phyloP scores from a whole-genome alignment of 2,888 invertebrate genomes.

The Dexiosoma caninum region DNA sequence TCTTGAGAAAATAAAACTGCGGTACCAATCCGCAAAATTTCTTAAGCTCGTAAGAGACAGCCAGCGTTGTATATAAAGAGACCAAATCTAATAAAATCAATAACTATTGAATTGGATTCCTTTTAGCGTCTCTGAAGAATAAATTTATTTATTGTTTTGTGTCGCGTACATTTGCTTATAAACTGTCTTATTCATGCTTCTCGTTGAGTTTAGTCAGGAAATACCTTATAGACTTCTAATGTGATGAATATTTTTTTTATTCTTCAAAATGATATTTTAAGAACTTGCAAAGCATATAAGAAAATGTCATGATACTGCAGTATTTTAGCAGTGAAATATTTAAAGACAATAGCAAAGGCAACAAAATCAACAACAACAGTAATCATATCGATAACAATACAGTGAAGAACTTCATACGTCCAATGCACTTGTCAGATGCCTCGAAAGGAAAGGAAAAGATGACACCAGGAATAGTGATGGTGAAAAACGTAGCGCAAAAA shows the following conservation, averaged over 20 bases:
- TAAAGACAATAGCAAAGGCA: not conserved
- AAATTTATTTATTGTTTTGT: constrained; percentile 20
- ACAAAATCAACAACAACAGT: not conserved
- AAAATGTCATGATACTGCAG: not conserved
- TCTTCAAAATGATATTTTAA: not conserved
- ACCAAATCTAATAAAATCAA: constrained; percentile 16
- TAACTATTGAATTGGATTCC: not conserved
- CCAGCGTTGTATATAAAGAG: not conserved
- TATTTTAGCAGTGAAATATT: constrained; percentile 19
- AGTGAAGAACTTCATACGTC: constrained; percentile 6
- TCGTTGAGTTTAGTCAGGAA: not conserved
- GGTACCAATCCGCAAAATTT: too few relatives aligned
- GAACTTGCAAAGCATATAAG: not conserved
- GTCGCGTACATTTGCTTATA: not conserved
- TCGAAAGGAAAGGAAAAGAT: not conserved
- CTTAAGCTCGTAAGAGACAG: too few relatives aligned
- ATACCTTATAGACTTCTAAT: too few relatives aligned
- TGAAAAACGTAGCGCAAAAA: not conserved
- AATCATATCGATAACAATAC: not conserved
- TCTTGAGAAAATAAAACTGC: too few relatives aligned
- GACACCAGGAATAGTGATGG: not conserved
- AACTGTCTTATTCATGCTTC: not conserved
- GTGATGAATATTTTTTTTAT: too few relatives aligned
- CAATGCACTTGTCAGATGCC: constrained; percentile 50
- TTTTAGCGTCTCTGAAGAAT: not conserved